Evolutionary conservation across 1,140 invertebrate species (phyloP).

Genomic region (Vollenhovia emeryi): DNA sequence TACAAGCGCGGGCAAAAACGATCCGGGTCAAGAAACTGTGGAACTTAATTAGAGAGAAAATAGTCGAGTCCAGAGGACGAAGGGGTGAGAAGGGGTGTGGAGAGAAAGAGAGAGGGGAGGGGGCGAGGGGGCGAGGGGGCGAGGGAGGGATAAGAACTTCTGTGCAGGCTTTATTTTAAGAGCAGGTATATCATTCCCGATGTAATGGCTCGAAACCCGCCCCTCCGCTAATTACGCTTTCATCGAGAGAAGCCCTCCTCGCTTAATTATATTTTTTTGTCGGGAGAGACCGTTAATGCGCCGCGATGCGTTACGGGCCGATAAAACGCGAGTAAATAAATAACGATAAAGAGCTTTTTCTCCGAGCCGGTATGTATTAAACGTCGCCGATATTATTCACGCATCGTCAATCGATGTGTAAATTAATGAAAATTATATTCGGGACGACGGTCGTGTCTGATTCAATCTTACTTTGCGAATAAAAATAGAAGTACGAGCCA

Average conservation of each 20-base stretch:
- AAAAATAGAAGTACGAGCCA: not conserved
- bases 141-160: slow-evolving; percentile 55
- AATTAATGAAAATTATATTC: slow-evolving; percentile 4
- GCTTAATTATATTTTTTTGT: slow-evolving; percentile 56
- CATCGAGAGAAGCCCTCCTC: slow-evolving; percentile 21
- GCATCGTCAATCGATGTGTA: not conserved
- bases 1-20: slow-evolving; percentile 57
- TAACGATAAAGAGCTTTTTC: slow-evolving; percentile 20
- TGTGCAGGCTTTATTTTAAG: slow-evolving; percentile 53
- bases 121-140: not conserved
- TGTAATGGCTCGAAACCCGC: slow-evolving; percentile 41
- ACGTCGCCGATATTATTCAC: not conserved
- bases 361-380: not conserved
- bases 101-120: not conserved
- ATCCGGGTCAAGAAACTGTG: slow-evolving; percentile 65
- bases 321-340: slow-evolving; percentile 44
- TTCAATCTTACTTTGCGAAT: not conserved
- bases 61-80: slow-evolving; percentile 13
- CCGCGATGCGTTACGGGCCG: slow-evolving; percentile 16
- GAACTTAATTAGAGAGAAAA: slow-evolving; percentile 71
- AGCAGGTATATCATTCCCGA: slow-evolving; percentile 47
- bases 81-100: too few species aligned
- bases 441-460: not conserved
- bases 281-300: slow-evolving; percentile 22
- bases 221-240: slow-evolving; percentile 53